Evolutionary conservation across 2,888 invertebrate species (phyloP), one percentile per base, ranked within the genome.

Genomic region (Drosophila parthenogenetica): DNA sequence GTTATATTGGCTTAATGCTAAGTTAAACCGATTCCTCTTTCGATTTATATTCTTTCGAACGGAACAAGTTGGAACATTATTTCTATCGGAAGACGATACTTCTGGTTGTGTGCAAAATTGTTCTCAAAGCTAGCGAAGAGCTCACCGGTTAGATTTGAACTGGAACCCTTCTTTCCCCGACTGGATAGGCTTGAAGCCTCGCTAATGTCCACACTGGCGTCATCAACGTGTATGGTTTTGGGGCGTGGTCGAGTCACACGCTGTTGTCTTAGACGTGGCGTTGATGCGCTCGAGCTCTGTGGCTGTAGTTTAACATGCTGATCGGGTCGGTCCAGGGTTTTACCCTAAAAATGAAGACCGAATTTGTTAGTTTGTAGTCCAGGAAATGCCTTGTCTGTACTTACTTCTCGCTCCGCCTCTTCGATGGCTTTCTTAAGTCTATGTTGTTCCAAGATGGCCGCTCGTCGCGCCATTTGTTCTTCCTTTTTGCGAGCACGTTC

Each of bases 381-480:
- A 5, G 1, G 5, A 22, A 22, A 22, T 22, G 22, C 5, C 5
- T 5, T 5, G 22, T 5, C 5, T 29, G 29, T 29, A 39, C 17
- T 51, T 83, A 96, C 96, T 94, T 97, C 97, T 90, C 96, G 93
- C 92, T 97, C 97, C 22, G 97, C 97, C 93, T 98, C 97, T 91
- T 98, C 98, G 72, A 97, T 95, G 60, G 97, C 97, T 93, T 98
- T 98, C 91, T 98, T 97, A 81, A 98, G 93, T 93, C 98, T 96
- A 93, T 98, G 97, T 92, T 98, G 97, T 90, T 98, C 97, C 83
- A 98, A 94, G 90, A 99, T 99, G 77, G 94, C 95, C 77, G 97
- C 96, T 60, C 98, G 93, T 67, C 98, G 94, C n/a, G 96, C 94
- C 87, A 95, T 95, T 92, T 98, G 98, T 89, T 98, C 98, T 87